phyloP scores from a whole-genome alignment of 2,113 vertebrate species.

The Callithrix jacchus region DNA sequence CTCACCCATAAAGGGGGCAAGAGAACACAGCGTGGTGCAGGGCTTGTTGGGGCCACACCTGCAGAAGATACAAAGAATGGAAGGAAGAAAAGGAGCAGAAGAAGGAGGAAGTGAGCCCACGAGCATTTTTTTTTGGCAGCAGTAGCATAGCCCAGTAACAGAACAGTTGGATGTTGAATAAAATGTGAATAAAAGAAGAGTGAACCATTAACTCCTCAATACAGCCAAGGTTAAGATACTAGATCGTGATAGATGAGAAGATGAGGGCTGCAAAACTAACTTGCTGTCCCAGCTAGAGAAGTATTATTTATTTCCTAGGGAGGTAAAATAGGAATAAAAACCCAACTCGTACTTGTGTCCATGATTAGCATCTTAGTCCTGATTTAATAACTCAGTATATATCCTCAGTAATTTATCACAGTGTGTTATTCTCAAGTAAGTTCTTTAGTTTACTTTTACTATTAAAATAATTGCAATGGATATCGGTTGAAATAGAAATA shows the following conservation, averaged over 20 bases:
- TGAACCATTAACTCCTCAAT: background rate
- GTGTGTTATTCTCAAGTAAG: background rate
- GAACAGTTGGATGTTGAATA: background rate
- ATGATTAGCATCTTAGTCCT: background rate
- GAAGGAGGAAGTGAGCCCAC: too few relatives aligned
- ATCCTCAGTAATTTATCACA: background rate
- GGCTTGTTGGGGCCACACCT: background rate
- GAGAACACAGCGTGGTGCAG: background rate
- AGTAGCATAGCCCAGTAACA: background rate
- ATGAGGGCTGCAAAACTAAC: too few relatives aligned
- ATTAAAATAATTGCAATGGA: background rate
- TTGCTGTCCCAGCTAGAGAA: background rate
- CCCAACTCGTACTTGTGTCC: background rate
- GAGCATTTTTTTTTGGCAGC: background rate
- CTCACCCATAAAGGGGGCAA: background rate
- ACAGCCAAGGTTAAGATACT: background rate
- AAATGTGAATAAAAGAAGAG: background rate
- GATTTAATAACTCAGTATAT: background rate
- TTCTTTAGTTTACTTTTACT: background rate
- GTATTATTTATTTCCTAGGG: background rate
- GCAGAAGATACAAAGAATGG: background rate
- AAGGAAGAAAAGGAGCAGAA: background rate
- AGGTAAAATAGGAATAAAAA: background rate
- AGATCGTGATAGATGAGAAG: accelerated
- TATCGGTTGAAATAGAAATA: background rate